These are phyloP conservation scores for Myotis pilosus DNA, from an alignment of 2,797 vertebrate species.

Conservation along the genomic window DNA sequence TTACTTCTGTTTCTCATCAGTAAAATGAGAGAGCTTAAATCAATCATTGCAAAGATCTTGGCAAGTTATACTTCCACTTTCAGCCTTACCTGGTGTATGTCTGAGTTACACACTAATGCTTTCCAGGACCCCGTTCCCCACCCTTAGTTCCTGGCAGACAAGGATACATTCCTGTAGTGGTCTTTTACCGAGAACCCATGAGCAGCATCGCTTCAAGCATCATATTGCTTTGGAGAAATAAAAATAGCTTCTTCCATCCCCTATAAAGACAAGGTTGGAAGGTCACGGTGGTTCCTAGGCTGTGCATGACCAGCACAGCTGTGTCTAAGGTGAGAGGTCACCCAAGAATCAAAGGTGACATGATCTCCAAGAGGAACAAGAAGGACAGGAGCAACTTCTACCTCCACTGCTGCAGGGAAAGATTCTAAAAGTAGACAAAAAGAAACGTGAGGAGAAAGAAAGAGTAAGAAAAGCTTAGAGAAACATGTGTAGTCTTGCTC, in stretches of 20 bases:
- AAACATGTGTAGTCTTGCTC: background rate
- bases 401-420: background rate
- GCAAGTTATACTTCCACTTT: background rate
- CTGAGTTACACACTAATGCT: background rate
- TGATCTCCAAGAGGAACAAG: background rate
- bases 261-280: background rate
- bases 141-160: background rate
- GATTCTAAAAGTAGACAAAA: background rate
- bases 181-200: background rate
- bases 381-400: background rate
- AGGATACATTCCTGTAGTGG: background rate
- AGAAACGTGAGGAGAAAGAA: rapidly evolving
- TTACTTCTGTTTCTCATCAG: constrained; percentile 24
- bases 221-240: background rate
- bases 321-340: background rate
- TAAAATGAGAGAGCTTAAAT: background rate
- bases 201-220: background rate
- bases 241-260: background rate
- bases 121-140: background rate
- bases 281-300: background rate
- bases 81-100: background rate
- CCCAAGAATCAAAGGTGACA: background rate
- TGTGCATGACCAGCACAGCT: background rate
- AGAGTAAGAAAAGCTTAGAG: background rate
- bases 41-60: background rate